Base-by-base conservation (phyloP, 2,113 vertebrate species). In the Baryphthengus martii region DNA sequence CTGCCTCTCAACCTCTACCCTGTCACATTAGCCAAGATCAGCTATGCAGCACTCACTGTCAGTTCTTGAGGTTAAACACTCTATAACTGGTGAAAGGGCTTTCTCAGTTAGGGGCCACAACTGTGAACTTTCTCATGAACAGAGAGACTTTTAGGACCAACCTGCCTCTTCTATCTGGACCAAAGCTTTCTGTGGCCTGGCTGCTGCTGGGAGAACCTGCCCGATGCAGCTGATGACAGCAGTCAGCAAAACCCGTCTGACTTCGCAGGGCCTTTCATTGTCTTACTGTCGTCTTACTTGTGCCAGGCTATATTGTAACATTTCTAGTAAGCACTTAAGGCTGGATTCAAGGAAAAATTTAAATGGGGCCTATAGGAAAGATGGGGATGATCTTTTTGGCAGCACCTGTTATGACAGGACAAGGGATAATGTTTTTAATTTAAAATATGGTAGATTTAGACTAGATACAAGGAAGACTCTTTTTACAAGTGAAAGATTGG, bases 121-220 rank as follows among this genome's bases (percentile, higher is more conserved):
- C 81, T 42, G 44, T 94, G 93, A 96, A 96, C 93, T 97, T 97
- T 95, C 95, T 97, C 95, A 96, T 91, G 91, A 73, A 78, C 81
- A 25, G 19, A 45, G 65, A 75, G 67, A 85, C 81, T 88, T 85
- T 37, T 8, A 45, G 87, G 66, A 62, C 40, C 53, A 62, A 16
- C 40, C 44, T 78, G 40, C 25, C 85, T 40, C 35, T 87, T 10
- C 17, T 65, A 61, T 65, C 89, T 61, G 24, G 19, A 26, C n/a
- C 0, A 0, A 70, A 73, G 42, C 33, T 73, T 65, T 94, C 90
- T 65, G n/a, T 73, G 56, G 53, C 52, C 10, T 21, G 21, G 45
- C 19, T 73, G 77, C 58, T 78, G 81, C 61, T 75, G 47, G 81
- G 42, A 89, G n/a, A 87, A 50, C 66, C 39, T 65, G 70, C 28